Evolutionary conservation across 2,888 invertebrate species (phyloP).

Genomic region (Pachliopta kotzebuea): DNA sequence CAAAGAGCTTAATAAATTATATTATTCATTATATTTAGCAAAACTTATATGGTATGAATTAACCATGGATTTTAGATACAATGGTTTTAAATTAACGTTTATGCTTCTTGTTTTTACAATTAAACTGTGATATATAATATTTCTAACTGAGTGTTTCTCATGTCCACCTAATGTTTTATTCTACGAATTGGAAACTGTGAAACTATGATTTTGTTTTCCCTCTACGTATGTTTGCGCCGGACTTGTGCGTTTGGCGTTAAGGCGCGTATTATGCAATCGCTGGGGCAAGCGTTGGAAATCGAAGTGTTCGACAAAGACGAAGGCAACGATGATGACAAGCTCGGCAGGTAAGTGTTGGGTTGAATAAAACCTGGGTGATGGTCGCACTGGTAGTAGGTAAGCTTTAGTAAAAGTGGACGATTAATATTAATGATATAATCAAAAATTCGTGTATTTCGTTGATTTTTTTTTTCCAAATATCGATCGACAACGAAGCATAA

Average conservation of each 20-base stretch:
- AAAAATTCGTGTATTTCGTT: not conserved
- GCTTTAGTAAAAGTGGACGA: constrained; percentile 30
- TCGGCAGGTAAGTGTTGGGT: constrained; percentile 87
- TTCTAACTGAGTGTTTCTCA: not conserved
- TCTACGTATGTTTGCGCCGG: constrained; percentile 73
- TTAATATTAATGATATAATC: constrained; percentile 14
- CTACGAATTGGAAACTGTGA: constrained; percentile 41
- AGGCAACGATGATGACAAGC: constrained; percentile 89
- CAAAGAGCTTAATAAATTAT: not conserved
- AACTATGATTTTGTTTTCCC: constrained; percentile 69
- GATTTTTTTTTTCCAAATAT: not conserved
- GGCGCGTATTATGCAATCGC: constrained; percentile 81
- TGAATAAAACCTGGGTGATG: constrained; percentile 13
- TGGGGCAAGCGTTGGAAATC: constrained; percentile 87
- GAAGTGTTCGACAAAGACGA: constrained; percentile 94
- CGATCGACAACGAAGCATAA: not conserved
- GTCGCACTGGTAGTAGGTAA: constrained; percentile 28
- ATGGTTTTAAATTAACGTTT: not conserved
- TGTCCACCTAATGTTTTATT: not conserved
- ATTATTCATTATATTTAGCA: not conserved
- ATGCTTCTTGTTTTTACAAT: not conserved
- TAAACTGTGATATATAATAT: not conserved
- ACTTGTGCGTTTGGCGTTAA: constrained; percentile 65
- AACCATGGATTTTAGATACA: not conserved
- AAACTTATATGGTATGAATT: not conserved